A percentile compares a stretch with the other conserved stretches of the same genome.
Conservation (phyloP, 1,140 invertebrate genomes). For the Penaeus chinensis region DNA sequence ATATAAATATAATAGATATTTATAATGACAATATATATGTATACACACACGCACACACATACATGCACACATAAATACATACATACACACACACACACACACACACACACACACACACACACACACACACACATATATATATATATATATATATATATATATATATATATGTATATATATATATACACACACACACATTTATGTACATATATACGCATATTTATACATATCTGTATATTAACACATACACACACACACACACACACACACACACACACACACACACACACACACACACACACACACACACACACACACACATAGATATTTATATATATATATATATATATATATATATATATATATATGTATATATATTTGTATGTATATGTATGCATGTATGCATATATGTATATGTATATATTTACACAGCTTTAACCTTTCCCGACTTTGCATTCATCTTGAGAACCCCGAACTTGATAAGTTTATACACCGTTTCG, state of each 20-base stretch:
- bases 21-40: neutral
- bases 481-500: too few species aligned
- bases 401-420: conserved; percentile 2
- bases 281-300: neutral
- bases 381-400: neutral
- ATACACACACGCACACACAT: neutral
- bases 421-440: neutral
- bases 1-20: neutral
- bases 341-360: too few species aligned
- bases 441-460: neutral
- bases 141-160: neutral
- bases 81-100: neutral
- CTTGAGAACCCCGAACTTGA: neutral
- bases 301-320: neutral
- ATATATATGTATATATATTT: too few species aligned
- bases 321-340: neutral
- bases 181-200: neutral
- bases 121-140: neutral
- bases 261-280: neutral
- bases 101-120: neutral
- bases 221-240: neutral
- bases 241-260: neutral
- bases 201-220: neutral
- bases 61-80: neutral
- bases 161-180: neutral